Percentiles rank a stretch among this genome's conserved stretches.
phyloP scores from a whole-genome alignment of 2,888 invertebrate genomes.

The Euzetes globulus region DNA sequence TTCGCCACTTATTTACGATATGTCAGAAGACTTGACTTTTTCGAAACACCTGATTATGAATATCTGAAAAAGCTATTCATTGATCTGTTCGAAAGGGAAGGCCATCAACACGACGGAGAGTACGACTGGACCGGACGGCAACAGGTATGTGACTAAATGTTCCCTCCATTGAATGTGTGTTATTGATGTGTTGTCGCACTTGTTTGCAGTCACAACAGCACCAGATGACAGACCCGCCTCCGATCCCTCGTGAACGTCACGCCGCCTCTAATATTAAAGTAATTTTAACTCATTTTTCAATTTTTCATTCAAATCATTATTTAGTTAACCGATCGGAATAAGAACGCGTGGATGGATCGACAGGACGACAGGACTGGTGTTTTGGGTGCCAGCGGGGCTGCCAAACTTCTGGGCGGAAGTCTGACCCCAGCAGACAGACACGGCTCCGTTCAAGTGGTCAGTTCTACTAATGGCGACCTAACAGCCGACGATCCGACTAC shows the following conservation, averaged over 20 bases:
- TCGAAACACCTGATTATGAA: slow-evolving; percentile 73
- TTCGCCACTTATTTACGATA: slow-evolving; percentile 96
- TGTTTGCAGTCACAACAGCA: slow-evolving; percentile 3
- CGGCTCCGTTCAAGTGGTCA: slow-evolving; percentile 91
- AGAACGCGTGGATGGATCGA: slow-evolving; percentile 34
- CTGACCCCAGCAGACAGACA: slow-evolving; percentile 81
- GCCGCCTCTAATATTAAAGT: slow-evolving; percentile 31
- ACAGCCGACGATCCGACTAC: slow-evolving; percentile 92
- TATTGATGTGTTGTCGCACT: not conserved
- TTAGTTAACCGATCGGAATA: slow-evolving; percentile 30
- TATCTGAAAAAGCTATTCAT: slow-evolving; percentile 92
- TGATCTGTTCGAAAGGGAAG: slow-evolving; percentile 70
- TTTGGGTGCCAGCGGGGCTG: not conserved
- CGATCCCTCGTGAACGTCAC: slow-evolving; percentile 21
- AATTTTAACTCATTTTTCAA: not conserved
- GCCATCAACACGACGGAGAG: slow-evolving; percentile 73
- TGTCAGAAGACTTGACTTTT: slow-evolving; percentile 93
- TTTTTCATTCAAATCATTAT: not conserved
- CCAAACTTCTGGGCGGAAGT: slow-evolving; percentile 39
- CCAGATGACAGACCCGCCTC: slow-evolving; percentile 31
- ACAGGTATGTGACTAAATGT: slow-evolving; percentile 49
- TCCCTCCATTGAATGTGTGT: not conserved
- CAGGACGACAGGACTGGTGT: not conserved
- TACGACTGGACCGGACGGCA: slow-evolving; percentile 91
- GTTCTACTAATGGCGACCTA: slow-evolving; percentile 91